Base-by-base conservation (phyloP, 2,888 invertebrate genomes). In the Lydus trimaculatus region DNA sequence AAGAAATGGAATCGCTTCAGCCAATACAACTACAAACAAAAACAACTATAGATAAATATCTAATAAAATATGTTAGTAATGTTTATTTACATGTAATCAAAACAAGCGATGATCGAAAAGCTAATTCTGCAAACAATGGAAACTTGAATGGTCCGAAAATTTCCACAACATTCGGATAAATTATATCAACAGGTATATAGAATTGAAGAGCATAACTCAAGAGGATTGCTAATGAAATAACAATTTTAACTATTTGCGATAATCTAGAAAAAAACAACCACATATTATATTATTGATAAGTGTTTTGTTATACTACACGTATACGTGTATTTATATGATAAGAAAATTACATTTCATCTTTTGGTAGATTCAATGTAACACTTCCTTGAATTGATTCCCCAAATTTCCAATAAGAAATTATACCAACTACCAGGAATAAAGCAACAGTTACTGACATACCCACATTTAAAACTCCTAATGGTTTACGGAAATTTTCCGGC, bases 201-300 rank as follows among this genome's bases (percentile, higher is more conserved):
- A 99, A 94, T 87, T 98, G 98, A 23, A 99, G 88, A 0, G 97
- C 94, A 85, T 97, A 99, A 0, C 96, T 93, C 73, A 98, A 89
- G 74, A 97, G 88, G 70, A 99, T 94, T 13, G 95, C 95, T 48
- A 94, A 75, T 0, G 94, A 93, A 79, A 98, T 96, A 79, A 95
- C 89, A n/a, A 92, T 82, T 81, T 94, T 93, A 23, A 97, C 95
- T 64, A 90, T 88, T 85, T 94, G 91, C 60, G 95, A 94, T 71
- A 96, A 85, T 74, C 95, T 96, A 85, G 23, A 87, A 85, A 67
- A 63, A 68, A 64, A 70, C 58, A 61, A 70, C n/a, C n/a, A n/a
- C n/a, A n/a, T n/a, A n/a, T n/a, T n/a, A 23, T 60, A 56, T 58
- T 65, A 56, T 59, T 56, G 11, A n/a, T n/a, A n/a, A 36, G 31